Evolutionary conservation across 1,140 invertebrate species (phyloP).

Genomic region (Drosophila ambigua): DNA sequence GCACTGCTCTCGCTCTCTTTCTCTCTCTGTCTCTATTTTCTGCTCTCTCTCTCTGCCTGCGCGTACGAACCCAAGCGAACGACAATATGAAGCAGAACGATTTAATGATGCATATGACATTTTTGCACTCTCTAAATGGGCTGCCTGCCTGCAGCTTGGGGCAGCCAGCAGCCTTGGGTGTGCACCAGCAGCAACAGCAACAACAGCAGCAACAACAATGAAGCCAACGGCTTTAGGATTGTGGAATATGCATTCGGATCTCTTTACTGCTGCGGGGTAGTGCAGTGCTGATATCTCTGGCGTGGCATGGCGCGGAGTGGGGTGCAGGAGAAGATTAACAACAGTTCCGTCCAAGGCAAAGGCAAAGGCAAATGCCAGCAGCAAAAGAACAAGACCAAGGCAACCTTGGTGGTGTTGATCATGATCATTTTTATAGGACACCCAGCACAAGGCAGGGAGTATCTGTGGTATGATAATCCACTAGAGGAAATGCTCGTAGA

Average conservation of each 20-base stretch:
- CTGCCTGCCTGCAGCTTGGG: constrained; percentile 13
- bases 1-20: constrained; percentile 45
- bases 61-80: constrained; percentile 50
- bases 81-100: constrained; percentile 83
- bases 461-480: constrained; percentile 26
- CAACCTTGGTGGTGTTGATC: constrained; percentile 63
- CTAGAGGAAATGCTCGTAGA: constrained; percentile 32
- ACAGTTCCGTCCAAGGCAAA: constrained; percentile 37
- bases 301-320: no score
- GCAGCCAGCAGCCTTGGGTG: constrained; percentile 42
- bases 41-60: no score
- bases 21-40: constrained; percentile 1
- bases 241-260: constrained; percentile 49
- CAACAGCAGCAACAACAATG: constrained; percentile 48
- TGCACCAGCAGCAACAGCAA: constrained; percentile 23
- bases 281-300: constrained; percentile 4
- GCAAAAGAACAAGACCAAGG: constrained; percentile 1
- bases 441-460: constrained; percentile 17
- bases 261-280: neutral
- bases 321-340: constrained; percentile 9
- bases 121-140: constrained; percentile 83
- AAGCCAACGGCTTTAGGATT: constrained; percentile 51
- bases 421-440: constrained; percentile 36
- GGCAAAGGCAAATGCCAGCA: constrained; percentile 71
- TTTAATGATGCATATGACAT: constrained; percentile 83